Percentiles rank a stretch among this genome's conserved stretches.
Conservation (phyloP, 2,888 invertebrate genomes). For the Auanema freiburgensis region DNA sequence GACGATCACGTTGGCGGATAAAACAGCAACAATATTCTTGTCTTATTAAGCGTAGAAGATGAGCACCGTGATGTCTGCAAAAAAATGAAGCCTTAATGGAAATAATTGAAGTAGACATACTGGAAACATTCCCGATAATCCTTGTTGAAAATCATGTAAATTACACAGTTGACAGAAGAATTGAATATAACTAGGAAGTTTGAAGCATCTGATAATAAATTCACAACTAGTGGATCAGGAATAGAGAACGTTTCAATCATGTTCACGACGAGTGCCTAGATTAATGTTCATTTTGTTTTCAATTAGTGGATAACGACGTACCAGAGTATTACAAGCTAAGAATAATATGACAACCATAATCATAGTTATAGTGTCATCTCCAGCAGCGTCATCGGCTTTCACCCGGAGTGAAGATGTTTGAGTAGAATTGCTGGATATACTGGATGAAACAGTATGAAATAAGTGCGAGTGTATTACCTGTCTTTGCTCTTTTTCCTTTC, state of each 20-base stretch:
- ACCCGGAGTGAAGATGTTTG: not conserved
- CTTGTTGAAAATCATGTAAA: slow-evolving; percentile 60
- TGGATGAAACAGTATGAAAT: slow-evolving; percentile 1
- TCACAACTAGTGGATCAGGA: slow-evolving; percentile 59
- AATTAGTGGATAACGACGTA: slow-evolving; percentile 16
- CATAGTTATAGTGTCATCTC: slow-evolving; percentile 64
- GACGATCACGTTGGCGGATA: no score
- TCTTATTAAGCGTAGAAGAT: no score
- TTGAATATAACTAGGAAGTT: slow-evolving; percentile 65
- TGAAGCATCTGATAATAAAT: slow-evolving; percentile 61
- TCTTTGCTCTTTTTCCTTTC: slow-evolving; percentile 16
- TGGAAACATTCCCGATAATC: slow-evolving; percentile 59
- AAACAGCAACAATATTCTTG: no score
- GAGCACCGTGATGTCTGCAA: not conserved
- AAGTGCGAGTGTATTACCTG: slow-evolving; percentile 10
- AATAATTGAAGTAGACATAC: slow-evolving; percentile 18
- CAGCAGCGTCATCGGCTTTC: slow-evolving; percentile 24
- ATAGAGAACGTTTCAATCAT: slow-evolving; percentile 63
- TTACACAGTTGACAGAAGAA: slow-evolving; percentile 62
- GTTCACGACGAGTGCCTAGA: slow-evolving; percentile 60
- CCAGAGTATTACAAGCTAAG: slow-evolving; percentile 62
- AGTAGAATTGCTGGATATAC: not conserved
- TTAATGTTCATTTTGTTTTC: not conserved
- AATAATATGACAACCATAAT: slow-evolving; percentile 64
- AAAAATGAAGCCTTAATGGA: not conserved